These are phyloP conservation scores for Onychomys arenicola DNA, from an alignment of 2,797 vertebrate species.

Conservation along the genomic window DNA sequence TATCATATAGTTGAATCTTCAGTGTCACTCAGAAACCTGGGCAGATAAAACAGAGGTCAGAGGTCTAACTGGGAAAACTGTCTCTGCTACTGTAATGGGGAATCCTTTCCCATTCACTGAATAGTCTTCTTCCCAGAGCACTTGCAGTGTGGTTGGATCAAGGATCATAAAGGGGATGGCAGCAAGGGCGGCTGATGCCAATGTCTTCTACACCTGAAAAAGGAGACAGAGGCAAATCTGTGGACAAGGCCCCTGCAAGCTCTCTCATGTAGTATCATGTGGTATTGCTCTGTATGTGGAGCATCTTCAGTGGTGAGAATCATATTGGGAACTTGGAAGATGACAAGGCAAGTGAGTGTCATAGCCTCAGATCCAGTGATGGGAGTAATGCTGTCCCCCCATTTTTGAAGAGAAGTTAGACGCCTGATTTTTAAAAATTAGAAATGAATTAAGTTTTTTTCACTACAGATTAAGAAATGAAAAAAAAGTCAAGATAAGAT, in stretches of 20 bases:
- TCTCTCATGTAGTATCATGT: background rate
- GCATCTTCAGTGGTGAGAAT: background rate
- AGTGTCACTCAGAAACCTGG: background rate
- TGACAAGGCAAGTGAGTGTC: background rate
- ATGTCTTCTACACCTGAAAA: background rate
- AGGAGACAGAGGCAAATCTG: background rate
- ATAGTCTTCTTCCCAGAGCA: background rate
- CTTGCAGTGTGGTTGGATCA: background rate
- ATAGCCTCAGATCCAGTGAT: background rate
- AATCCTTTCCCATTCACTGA: background rate
- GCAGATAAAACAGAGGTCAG: background rate
- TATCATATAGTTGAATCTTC: background rate
- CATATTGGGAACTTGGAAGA: background rate
- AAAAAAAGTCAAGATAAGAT: background rate
- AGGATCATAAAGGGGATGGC: background rate
- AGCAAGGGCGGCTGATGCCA: background rate
- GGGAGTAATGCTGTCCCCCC: background rate
- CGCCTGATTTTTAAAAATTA: constrained; percentile 29
- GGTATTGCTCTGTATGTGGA: background rate
- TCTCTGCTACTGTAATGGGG: background rate
- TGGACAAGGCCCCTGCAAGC: background rate
- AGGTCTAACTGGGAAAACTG: background rate
- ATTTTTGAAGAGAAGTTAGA: background rate
- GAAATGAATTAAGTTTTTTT: background rate
- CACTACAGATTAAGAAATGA: background rate